Base-by-base conservation (phyloP, 1,140 invertebrate genomes). In the Zaprionus nigranus region DNA sequence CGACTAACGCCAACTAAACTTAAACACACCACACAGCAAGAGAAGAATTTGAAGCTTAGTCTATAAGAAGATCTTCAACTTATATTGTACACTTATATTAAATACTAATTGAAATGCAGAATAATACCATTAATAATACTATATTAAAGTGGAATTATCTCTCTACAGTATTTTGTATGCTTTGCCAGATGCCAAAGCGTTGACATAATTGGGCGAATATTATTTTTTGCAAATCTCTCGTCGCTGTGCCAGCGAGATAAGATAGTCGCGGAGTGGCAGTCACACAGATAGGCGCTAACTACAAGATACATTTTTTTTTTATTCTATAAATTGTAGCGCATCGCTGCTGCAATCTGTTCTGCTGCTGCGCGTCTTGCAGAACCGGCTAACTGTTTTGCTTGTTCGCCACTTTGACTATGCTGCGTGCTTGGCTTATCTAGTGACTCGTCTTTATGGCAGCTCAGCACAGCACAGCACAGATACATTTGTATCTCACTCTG, bases 151-250 rank as follows among this genome's bases (percentile, higher is more conserved):
- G 40, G 30, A 63, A 56, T 68, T 79, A 63, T 46, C 30, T 71
- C 30, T 71, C 57, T 56, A 3, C 2, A 6, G 36, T 58, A 40
- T 74, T 60, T 51, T 86, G 75, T 73, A 40, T 77, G 49, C 51
- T 56, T 17, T 63, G 15, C 79, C 68, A 58, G 67, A 85, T 85
- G 85, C 82, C 75, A 68, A 15, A 58, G 30, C 49, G 26, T 62
- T 87, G 84, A 87, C 84, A 88, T 88, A 87, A 87, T 88, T 81
- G 66, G 78, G 58, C 70, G 84, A 88, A 78, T 80, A 75, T 46
- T 46, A 80, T 82, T 82, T 81, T 81, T 81, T 69, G 82, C 84
- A 69, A 66, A 82, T 80, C 73, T 65, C 36, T 6, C 36, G n/a
- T 6, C 58, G 49, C 40, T 9, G n/a, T 7, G 51, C 49, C n/a